These are phyloP conservation scores for Parus major DNA, from an alignment of 2,113 vertebrate genomes.

Conservation along the genomic window DNA sequence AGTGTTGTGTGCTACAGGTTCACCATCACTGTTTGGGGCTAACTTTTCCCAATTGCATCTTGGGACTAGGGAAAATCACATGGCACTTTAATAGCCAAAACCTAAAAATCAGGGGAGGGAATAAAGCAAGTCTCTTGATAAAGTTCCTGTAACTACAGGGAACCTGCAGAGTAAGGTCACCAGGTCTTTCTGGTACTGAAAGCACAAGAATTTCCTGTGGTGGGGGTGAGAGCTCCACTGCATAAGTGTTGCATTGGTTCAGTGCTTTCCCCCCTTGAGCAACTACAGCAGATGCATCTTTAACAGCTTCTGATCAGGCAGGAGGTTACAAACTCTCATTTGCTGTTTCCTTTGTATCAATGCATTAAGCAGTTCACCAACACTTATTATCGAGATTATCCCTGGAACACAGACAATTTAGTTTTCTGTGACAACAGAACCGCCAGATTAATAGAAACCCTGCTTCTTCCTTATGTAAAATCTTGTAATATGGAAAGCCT, in stretches of 20 bases:
- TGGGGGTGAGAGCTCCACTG: not conserved
- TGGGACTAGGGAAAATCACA: not conserved
- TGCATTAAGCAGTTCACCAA: not conserved
- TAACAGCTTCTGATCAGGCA: not conserved
- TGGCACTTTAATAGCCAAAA: not conserved
- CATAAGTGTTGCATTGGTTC: not conserved
- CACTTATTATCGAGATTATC: not conserved
- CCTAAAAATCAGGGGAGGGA: not conserved
- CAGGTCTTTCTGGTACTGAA: not conserved
- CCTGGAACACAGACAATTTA: not conserved
- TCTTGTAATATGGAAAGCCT: not conserved
- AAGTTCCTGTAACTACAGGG: not conserved
- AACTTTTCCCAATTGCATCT: not conserved
- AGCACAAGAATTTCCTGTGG: not conserved
- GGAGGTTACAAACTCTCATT: not conserved
- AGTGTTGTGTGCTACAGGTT: accelerated
- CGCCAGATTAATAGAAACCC: not conserved
- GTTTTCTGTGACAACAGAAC: not conserved
- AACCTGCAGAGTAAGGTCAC: not conserved
- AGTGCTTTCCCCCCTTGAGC: not conserved
- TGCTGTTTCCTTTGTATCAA: not conserved
- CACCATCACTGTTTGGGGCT: accelerated
- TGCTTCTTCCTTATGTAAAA: not conserved
- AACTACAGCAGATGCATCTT: not conserved
- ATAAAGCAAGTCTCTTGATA: not conserved